Evolutionary conservation across 2,888 invertebrate genomes (phyloP), one percentile per base, ranked within the genome.

Genomic region (Erebia palarica): DNA sequence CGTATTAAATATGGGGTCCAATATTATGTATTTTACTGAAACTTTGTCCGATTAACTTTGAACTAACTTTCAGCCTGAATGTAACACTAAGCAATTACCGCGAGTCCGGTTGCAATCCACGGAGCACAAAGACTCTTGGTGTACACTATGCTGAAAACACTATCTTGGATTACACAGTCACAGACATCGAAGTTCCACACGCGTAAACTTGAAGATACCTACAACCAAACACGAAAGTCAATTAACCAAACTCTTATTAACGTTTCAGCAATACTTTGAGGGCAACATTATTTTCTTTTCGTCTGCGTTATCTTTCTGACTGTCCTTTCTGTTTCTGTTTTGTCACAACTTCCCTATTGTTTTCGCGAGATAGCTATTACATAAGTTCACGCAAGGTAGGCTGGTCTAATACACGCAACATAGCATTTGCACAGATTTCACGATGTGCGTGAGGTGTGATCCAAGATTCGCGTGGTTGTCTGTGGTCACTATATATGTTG

Each of bases 401-500:
- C 90, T 83, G 84, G 82, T 84, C 82, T 85, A 90, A 90, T 91
- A 92, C 92, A 93, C 91, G 92, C 92, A 92, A 92, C 92, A 92
- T 92, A 79, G 78, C 74, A 74, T 76, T n/a, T 77, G 77, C 79
- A 79, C 80, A 78, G 78, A 90, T 83, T 84, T 80, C 86, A 86
- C 85, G 90, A 82, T 88, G 91, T 85, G 87, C 85, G 92, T 92
- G 92, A 92, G 81, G 92, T 92, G 93, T 92, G 92, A 91, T 92
- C 92, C 92, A 92, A 92, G 92, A 91, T 90, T 89, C 83, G 86
- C 89, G 90, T 90, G 90, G 90, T 92, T 92, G 90, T 92, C 92
- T 92, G 92, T 93, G 93, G 92, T 92, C 93, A 93, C 92, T 93
- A 92, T 94, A 93, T 94, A 94, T 95, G 95, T 95, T 94, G 94